Percentiles rank a stretch among this genome's conserved stretches.
Conservation (phyloP, 2,888 invertebrate genomes). For the Cerceris rybyensis region DNA sequence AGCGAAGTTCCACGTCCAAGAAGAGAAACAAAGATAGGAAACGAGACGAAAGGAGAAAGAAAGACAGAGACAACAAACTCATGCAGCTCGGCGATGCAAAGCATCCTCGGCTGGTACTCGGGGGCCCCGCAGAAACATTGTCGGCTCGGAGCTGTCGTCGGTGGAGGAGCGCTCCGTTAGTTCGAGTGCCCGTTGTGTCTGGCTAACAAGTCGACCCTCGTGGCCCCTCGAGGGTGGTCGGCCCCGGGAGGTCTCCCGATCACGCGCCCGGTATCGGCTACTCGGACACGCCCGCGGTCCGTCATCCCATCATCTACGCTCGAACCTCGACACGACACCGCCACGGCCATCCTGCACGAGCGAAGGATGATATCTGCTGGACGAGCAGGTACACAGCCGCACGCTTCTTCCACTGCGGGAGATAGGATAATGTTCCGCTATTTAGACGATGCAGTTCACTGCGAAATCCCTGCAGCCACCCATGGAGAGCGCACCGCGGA, state of each 20-base stretch:
- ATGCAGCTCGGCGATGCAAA: constrained; percentile 44
- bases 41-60: too few species aligned
- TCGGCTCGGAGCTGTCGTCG: constrained; percentile 64
- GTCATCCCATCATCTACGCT: constrained; percentile 77
- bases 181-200: constrained; percentile 71
- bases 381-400: constrained; percentile 39
- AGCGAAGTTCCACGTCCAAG: too few species aligned
- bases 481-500: constrained; percentile 42
- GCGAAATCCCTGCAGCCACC: constrained; percentile 59
- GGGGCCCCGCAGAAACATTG: constrained; percentile 58
- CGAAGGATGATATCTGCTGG: constrained; percentile 27
- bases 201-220: constrained; percentile 80
- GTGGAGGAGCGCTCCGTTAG: constrained; percentile 61
- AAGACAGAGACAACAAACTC: neutral
- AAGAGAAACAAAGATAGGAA: too few species aligned
- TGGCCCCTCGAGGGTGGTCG: constrained; percentile 81
- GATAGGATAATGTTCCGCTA: constrained; percentile 68
- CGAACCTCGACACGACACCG: constrained; percentile 62
- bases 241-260: constrained; percentile 80
- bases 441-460: constrained; percentile 55
- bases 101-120: constrained; percentile 27
- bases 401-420: constrained; percentile 35
- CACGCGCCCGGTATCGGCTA: constrained; percentile 78
- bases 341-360: constrained; percentile 27
- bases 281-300: constrained; percentile 79